Conservation (phyloP, 2,797 vertebrate species). For the Eupleurogrammus muticus region DNA sequence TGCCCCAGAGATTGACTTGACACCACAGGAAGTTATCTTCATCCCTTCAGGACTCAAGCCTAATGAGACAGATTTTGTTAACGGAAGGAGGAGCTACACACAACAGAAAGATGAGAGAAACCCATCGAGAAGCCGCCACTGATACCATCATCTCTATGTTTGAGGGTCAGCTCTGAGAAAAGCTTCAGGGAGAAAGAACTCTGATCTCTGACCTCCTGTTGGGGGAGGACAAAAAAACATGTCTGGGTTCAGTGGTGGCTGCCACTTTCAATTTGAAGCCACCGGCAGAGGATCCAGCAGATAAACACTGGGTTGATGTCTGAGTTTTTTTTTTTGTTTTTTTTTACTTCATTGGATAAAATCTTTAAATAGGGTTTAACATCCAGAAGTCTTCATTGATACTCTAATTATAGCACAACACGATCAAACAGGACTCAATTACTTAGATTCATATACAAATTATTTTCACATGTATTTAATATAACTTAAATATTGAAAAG, state of each 20-base stretch:
- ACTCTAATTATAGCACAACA: too few species aligned
- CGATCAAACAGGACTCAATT: too few species aligned
- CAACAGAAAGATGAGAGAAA: background rate
- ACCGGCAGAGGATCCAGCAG: too few species aligned
- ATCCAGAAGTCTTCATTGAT: too few species aligned
- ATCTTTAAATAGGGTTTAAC: too few species aligned
- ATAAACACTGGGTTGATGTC: too few species aligned
- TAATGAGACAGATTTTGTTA: slow-evolving; percentile 30
- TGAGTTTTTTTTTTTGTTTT: too few species aligned
- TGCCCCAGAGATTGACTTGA: slow-evolving; percentile 41
- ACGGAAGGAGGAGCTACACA: slow-evolving; percentile 16
- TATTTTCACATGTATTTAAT: too few species aligned
- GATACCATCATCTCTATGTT: background rate
- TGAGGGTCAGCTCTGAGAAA: slow-evolving; percentile 10
- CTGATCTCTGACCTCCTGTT: slow-evolving; percentile 50
- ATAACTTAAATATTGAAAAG: too few species aligned
- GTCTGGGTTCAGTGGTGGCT: slow-evolving; percentile 48
- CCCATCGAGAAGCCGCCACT: background rate
- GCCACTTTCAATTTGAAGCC: slow-evolving; percentile 69
- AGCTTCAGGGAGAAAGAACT: slow-evolving; percentile 20
- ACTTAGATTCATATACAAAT: too few species aligned
- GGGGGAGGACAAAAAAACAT: background rate
- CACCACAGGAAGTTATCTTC: slow-evolving; percentile 61
- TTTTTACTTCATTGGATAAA: too few species aligned
- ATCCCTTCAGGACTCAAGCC: slow-evolving; percentile 3